These are phyloP conservation scores for Rhagoletis zephyria DNA, from an alignment of 1,140 invertebrate species.

Conservation along the genomic window DNA sequence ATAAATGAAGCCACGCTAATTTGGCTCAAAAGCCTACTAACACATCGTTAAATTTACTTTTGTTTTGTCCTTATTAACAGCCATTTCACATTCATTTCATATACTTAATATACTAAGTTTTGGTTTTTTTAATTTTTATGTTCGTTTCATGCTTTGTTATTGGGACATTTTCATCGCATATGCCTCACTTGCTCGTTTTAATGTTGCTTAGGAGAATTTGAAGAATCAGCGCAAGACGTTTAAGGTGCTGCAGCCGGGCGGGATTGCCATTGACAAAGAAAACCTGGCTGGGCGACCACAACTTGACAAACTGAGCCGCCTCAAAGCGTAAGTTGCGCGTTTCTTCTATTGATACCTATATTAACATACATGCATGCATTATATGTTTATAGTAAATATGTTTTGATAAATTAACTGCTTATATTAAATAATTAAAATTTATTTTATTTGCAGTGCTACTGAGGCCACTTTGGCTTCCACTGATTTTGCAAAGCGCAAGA, in stretches of 20 bases:
- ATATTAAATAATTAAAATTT: not conserved
- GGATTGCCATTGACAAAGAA: conserved; percentile 77
- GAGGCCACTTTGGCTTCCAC: conserved; percentile 65
- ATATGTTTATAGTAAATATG: no score
- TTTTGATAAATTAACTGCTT: not conserved
- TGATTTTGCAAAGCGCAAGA: conserved; percentile 70
- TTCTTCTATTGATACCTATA: conserved; percentile 1
- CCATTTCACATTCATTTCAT: not conserved
- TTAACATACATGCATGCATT: no score
- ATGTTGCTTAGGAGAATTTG: conserved; percentile 72
- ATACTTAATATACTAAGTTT: not conserved
- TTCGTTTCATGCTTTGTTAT: not conserved
- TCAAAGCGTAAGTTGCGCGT: conserved; percentile 61
- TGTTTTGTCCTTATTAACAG: not conserved
- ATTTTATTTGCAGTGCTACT: conserved; percentile 38
- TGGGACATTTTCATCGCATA: conserved; percentile 16
- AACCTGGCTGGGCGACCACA: conserved; percentile 75
- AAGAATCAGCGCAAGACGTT: conserved; percentile 76
- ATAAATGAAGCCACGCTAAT: conserved; percentile 25
- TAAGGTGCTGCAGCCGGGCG: conserved; percentile 75
- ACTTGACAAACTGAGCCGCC: conserved; percentile 68
- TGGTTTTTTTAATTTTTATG: conserved; percentile 4
- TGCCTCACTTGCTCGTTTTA: not conserved
- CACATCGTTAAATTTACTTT: not conserved
- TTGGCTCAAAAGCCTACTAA: conserved; percentile 17